Evolutionary conservation across 2,888 invertebrate species (phyloP), one percentile per base, ranked within the genome.

Genomic region (Poecilus cupreus): DNA sequence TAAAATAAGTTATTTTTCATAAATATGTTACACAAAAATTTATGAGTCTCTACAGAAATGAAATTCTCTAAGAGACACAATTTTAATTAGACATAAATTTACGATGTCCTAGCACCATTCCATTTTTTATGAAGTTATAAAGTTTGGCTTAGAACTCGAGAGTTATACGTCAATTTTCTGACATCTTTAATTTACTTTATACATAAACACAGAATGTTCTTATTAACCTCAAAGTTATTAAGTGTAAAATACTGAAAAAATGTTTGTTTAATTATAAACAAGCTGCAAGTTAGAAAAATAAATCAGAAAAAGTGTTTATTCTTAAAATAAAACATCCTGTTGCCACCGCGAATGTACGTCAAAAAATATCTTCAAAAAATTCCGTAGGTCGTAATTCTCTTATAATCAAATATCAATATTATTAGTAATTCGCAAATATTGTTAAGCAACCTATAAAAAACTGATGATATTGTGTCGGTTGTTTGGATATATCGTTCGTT

Each of bases 51-150:
- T 13, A n/a, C 20, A 57, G 60, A 13, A 26, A 60, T 60, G 26
- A 60, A 60, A 24, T 60, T 60, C 60, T 60, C 26, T 24, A 51
- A 16, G 3, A 43, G 43, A 43, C 60, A 26, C 26, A 60, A 60
- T 60, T 60, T 60, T 60, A 60, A 60, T 60, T 60, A 60, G 60
- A 60, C 24, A 60, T 60, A 24, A 60, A 60, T 60, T 60, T 60
- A 60, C 60, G 60, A 26, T 43, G 43, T 43, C 60, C 8, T 32
- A 22, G 1, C n/a, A 26, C 43, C 13, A 43, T 13, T 11, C n/a
- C 24, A 24, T 60, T 60, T 60, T 60, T 60, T 24, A 60, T 60
- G 26, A 60, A 60, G 60, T 26, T 26, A n/a, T 60, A 60, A 60
- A 60, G 13, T 43, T 43, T n/a, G 43, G 13, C 11, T 4, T 60